Percentiles rank a stretch among this genome's conserved stretches.
These are phyloP conservation scores for Notothenia rossii DNA, from an alignment of 2,113 vertebrate species.

Conservation along the genomic window DNA sequence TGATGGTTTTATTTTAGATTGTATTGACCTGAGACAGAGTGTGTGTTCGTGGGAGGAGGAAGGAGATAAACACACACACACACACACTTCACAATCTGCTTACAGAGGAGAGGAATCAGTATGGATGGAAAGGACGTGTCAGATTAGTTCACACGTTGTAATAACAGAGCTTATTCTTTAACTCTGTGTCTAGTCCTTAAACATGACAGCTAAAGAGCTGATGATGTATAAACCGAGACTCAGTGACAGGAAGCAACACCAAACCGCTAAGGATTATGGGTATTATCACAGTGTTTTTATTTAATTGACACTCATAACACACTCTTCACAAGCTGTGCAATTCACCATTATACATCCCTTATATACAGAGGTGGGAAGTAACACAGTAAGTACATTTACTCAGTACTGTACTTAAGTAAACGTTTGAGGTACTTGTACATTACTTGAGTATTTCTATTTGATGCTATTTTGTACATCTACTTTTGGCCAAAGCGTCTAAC, in stretches of 20 bases:
- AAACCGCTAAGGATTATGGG: conserved; percentile 34
- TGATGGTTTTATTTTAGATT: conserved; percentile 40
- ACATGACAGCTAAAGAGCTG: not conserved
- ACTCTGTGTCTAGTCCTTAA: not conserved
- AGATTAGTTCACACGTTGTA: not conserved
- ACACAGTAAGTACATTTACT: no score
- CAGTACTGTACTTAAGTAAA: no score
- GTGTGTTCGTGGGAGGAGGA: conserved; percentile 14
- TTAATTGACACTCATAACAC: no score
- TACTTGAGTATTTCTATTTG: no score
- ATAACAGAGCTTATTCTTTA: not conserved
- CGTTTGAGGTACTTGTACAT: no score
- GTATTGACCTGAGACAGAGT: conserved; percentile 17
- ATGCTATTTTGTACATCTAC: no score
- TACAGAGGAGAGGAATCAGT: conserved; percentile 9
- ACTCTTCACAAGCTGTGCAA: no score
- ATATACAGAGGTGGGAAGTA: no score
- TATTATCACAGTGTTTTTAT: not conserved
- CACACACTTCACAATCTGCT: not conserved
- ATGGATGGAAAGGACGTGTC: not conserved
- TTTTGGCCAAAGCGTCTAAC: no score
- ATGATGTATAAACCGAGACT: not conserved
- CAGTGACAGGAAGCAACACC: conserved; percentile 31
- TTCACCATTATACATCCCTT: no score
- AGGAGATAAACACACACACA: conserved; percentile 3